Conservation (phyloP, 53 echinoderm and acorn worm genomes). For the Paelopatides confundens region DNA sequence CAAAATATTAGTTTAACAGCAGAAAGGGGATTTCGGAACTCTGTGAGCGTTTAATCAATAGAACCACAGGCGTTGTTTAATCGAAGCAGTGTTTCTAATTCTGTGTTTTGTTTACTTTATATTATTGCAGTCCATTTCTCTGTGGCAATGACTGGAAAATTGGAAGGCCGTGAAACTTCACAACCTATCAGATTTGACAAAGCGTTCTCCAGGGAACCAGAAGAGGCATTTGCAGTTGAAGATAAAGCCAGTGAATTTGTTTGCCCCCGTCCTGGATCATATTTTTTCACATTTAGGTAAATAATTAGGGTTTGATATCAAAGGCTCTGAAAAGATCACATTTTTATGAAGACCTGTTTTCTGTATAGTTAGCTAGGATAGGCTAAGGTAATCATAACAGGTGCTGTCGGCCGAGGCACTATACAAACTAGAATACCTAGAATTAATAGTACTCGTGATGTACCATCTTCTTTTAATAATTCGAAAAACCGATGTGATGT, state of each 20-base stretch:
- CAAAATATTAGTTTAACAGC: not conserved
- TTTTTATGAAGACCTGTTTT: too few relatives aligned
- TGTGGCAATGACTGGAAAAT: slow-evolving; percentile 46
- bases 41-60: not conserved
- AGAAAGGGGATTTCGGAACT: not conserved
- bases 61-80: not conserved
- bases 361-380: too few relatives aligned
- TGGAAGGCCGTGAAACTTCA: slow-evolving; percentile 52
- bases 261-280: slow-evolving; percentile 58
- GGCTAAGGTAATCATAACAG: too few relatives aligned
- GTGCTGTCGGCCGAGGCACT: too few relatives aligned
- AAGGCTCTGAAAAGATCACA: too few relatives aligned
- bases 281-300: slow-evolving; percentile 69
- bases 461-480: too few relatives aligned
- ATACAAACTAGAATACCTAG: too few relatives aligned
- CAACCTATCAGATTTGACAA: slow-evolving; percentile 58
- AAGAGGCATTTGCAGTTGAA: slow-evolving; percentile 27
- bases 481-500: too few relatives aligned
- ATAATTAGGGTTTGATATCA: not conserved
- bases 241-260: slow-evolving; percentile 54
- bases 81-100: not conserved
- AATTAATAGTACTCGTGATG: too few relatives aligned
- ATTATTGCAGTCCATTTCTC: slow-evolving; percentile 61
- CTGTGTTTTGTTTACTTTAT: not conserved
- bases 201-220: slow-evolving; percentile 50